Percentiles rank a stretch among this genome's conserved stretches.
phyloP scores from a whole-genome alignment of 1,140 invertebrate genomes.

The Neodiprion lecontei region DNA sequence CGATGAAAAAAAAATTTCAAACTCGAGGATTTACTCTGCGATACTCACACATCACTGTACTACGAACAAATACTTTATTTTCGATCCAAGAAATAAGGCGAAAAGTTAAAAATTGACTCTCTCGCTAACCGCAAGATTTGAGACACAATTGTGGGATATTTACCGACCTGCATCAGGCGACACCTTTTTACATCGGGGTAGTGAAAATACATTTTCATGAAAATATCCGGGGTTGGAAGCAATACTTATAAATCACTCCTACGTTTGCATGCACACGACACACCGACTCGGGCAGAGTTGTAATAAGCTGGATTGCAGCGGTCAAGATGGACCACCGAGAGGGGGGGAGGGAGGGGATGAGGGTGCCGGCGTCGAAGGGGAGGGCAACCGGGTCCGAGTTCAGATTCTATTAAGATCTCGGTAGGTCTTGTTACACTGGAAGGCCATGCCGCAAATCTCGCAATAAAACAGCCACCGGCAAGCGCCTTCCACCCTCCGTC shows the following conservation, averaged over 20 bases:
- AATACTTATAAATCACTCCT: constrained; percentile 5
- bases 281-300: not conserved
- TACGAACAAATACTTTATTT: too few relatives aligned
- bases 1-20: too few relatives aligned
- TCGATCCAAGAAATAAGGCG: too few relatives aligned
- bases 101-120: too few relatives aligned
- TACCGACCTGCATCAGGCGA: too few relatives aligned
- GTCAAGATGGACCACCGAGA: constrained; percentile 34
- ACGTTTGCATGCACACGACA: not conserved
- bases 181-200: too few relatives aligned
- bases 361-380: not conserved
- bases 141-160: too few relatives aligned
- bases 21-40: too few relatives aligned
- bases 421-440: constrained; percentile 60
- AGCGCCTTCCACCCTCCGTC: constrained; percentile 27
- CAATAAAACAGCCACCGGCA: constrained; percentile 59
- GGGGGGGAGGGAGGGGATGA: constrained; percentile 30
- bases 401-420: constrained; percentile 64
- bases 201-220: too few relatives aligned
- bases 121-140: too few relatives aligned
- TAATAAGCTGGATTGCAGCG: constrained; percentile 29
- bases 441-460: constrained; percentile 59
- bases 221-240: not conserved
- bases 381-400: constrained; percentile 36
- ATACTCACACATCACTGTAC: too few relatives aligned